Evolutionary conservation across 92 coral and sea anemone species (phyloP), one percentile per base, ranked within the genome.

Genomic region (Epizoanthus stellaris): DNA sequence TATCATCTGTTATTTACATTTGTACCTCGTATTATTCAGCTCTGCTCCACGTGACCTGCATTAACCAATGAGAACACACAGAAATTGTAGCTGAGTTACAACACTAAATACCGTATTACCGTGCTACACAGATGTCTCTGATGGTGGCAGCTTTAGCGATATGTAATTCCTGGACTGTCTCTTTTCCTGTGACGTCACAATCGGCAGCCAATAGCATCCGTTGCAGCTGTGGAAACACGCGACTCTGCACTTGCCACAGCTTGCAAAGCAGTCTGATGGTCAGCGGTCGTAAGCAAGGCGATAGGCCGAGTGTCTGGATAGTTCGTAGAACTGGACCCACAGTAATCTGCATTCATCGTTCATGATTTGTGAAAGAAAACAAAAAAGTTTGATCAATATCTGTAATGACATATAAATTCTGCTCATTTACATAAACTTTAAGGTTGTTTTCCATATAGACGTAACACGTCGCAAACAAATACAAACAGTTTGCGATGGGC

Each of bases 131-230:
- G 80, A 96, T 91, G 77, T 96, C 99, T 56, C 91, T 88, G 73
- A 96, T 91, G 68, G 93, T 87, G 6, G 95, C 99, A 40, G 99
- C 99, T 67, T 90, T 89, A 36, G 99, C 96, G 60, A 96, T 84
- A 62, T 89, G 92, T 65, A 96, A 84, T 43, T 96, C 99, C 82
- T 76, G 56, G 20, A 85, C 38, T 30, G 89, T 42, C 62, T 89
- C 92, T 6, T 64, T 80, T 34, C 81, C 84, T 0, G 84, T 80
- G 53, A 92, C 73, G 47, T 85, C 91, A 21, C 45, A 70, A 63
- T 92, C 96, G 58, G 82, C 87, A 53, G 86, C 84, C 11, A 85
- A 82, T 7, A 96, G 93, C 57, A 90, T 87, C 53, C 87, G 88
- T 73, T 94, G 95, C 60, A 96, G 91, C 36, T 96, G 96, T 3